Percentiles rank a stretch among this genome's conserved stretches.
These are phyloP conservation scores for Sebastes goodei DNA, from an alignment of 2,797 vertebrate genomes.

Conservation along the genomic window DNA sequence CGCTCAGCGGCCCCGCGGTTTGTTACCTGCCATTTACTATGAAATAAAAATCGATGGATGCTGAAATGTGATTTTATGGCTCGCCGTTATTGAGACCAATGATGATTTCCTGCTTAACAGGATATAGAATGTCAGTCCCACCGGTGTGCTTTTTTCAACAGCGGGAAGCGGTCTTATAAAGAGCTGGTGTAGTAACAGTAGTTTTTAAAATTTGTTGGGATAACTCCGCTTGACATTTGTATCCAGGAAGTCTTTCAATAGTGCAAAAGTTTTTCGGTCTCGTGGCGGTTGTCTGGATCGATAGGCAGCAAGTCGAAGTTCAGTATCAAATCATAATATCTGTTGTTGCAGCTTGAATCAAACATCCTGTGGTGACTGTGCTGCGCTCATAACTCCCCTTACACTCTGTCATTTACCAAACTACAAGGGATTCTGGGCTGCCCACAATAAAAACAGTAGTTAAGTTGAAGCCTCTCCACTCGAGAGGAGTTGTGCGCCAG, in stretches of 20 bases:
- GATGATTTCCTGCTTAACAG: conserved; percentile 69
- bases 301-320: conserved; percentile 37
- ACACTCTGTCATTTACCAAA: conserved; percentile 63
- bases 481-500: conserved; percentile 66
- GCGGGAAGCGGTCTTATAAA: conserved; percentile 6
- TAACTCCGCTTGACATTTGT: conserved; percentile 30
- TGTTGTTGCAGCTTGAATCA: conserved; percentile 30
- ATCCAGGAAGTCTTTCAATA: conserved; percentile 16
- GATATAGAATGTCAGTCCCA: conserved; percentile 70
- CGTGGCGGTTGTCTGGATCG: conserved; percentile 27
- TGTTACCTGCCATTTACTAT: conserved; percentile 86
- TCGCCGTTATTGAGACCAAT: conserved; percentile 74
- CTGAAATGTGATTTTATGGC: conserved; percentile 76
- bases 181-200: not conserved
- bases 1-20: conserved; percentile 73
- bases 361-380: conserved; percentile 25
- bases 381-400: conserved; percentile 25
- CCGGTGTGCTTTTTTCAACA: conserved; percentile 20
- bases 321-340: conserved; percentile 34
- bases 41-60: conserved; percentile 85
- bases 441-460: conserved; percentile 70
- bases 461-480: conserved; percentile 67
- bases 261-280: conserved; percentile 31
- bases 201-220: conserved; percentile 24
- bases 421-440: conserved; percentile 46